Conservation (phyloP, 64 coral and sea anemone species). For the Actinia tenebrosa region DNA sequence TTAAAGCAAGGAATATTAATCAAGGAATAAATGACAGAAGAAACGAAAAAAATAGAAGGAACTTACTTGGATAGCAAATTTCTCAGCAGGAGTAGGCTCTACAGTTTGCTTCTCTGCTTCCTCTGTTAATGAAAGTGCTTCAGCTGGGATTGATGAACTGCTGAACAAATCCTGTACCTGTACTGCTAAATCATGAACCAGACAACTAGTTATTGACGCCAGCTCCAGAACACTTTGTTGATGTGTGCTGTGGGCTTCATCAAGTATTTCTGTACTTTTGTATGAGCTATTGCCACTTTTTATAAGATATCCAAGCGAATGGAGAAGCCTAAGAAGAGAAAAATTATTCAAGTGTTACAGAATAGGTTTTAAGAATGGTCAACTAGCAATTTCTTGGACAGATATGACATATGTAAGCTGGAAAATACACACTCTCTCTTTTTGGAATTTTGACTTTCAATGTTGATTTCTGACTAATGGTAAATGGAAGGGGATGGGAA, state of each 20-base stretch:
- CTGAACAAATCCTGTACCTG: conserved; percentile 33
- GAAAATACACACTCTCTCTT: too few relatives aligned
- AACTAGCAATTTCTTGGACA: too few relatives aligned
- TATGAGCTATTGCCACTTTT: conserved; percentile 54
- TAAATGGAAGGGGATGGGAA: too few relatives aligned
- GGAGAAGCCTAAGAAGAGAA: conserved; percentile 45
- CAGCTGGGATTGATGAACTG: conserved; percentile 38
- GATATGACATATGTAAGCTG: too few relatives aligned
- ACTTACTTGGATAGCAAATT: conserved; percentile 85
- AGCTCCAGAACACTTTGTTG: conserved; percentile 75
- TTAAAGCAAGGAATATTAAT: too few relatives aligned
- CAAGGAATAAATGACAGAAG: too few relatives aligned
- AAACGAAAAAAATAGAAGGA: neutral
- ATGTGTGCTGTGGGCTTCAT: neutral
- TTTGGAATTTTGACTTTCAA: too few relatives aligned
- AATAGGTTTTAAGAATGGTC: too few relatives aligned
- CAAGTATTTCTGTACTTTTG: conserved; percentile 18
- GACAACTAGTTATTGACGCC: conserved; percentile 63
- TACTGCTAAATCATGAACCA: conserved; percentile 42
- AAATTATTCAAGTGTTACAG: neutral
- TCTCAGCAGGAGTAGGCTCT: conserved; percentile 82
- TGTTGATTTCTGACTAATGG: too few relatives aligned
- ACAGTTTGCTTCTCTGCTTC: conserved; percentile 21
- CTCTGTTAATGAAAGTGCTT: conserved; percentile 23
- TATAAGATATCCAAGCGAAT: conserved; percentile 32